Conservation (phyloP, 2,888 invertebrate genomes). For the Antheraea yamamai region DNA sequence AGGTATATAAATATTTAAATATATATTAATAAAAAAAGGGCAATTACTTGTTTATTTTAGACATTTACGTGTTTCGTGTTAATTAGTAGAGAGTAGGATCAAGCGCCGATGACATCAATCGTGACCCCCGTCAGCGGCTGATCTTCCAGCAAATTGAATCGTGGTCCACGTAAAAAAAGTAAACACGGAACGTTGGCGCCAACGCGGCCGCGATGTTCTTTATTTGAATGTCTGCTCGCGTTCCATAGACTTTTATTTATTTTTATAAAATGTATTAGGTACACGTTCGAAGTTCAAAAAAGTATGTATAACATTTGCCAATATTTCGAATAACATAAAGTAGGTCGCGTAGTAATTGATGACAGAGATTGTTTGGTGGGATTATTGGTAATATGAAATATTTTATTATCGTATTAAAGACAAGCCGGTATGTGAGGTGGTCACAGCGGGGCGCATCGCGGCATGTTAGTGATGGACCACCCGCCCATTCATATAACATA, state of each 20-base stretch:
- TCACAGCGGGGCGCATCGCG: constrained; percentile 58
- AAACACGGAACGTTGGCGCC: constrained; percentile 77
- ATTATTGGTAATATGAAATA: constrained; percentile 33
- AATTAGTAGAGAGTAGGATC: constrained; percentile 38
- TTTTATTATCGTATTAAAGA: constrained; percentile 43
- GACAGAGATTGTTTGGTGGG: constrained; percentile 26
- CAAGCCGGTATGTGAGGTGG: constrained; percentile 53
- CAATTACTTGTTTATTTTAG: not conserved
- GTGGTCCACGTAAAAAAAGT: constrained; percentile 71
- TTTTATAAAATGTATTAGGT: constrained; percentile 35
- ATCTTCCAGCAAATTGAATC: constrained; percentile 74
- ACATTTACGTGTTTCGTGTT: constrained; percentile 23
- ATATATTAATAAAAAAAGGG: not conserved
- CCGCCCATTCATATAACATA: constrained; percentile 53
- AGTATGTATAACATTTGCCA: constrained; percentile 17
- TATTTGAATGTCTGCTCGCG: constrained; percentile 68
- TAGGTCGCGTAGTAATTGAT: constrained; percentile 35
- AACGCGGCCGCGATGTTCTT: constrained; percentile 72
- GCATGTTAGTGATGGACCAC: constrained; percentile 57
- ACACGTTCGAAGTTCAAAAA: constrained; percentile 40
- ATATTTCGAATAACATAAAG: constrained; percentile 24
- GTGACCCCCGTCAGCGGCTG: constrained; percentile 57
- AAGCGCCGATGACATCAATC: constrained; percentile 48
- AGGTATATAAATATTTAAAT: no score
- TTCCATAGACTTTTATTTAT: constrained; percentile 44